A percentile compares a stretch with the other conserved stretches of the same genome.
phyloP scores from a whole-genome alignment of 2,888 invertebrate species.

The Papilio demoleus region DNA sequence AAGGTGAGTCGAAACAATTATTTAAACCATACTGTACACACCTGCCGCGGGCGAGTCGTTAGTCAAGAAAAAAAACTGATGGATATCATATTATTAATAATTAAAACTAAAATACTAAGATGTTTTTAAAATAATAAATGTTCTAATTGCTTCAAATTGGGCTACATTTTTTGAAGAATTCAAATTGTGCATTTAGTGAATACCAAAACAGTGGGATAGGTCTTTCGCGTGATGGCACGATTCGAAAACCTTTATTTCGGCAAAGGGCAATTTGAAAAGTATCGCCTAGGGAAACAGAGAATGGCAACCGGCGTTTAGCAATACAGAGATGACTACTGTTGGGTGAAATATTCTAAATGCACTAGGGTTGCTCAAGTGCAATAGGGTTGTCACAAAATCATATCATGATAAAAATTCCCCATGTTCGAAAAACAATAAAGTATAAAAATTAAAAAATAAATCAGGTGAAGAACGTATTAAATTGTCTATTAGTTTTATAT shows the following conservation, averaged over 20 bases:
- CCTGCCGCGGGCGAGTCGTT: constrained; percentile 48
- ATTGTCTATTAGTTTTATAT: too few relatives aligned
- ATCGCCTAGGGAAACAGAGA: constrained; percentile 65
- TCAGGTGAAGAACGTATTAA: too few relatives aligned
- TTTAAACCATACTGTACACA: constrained; percentile 57
- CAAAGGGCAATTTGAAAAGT: constrained; percentile 52
- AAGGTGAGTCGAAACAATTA: constrained; percentile 51
- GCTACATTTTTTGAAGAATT: constrained; percentile 16
- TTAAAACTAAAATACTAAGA: background rate
- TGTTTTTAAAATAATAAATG: background rate
- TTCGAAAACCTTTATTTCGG: constrained; percentile 49
- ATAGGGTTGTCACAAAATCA: background rate
- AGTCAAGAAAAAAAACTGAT: constrained; percentile 43
- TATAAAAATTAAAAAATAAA: too few relatives aligned
- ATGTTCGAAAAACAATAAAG: too few relatives aligned
- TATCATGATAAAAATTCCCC: too few relatives aligned
- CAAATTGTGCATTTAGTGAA: constrained; percentile 30
- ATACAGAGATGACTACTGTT: constrained; percentile 65
- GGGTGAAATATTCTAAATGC: constrained; percentile 49
- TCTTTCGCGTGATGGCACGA: constrained; percentile 48
- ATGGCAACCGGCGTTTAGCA: constrained; percentile 66
- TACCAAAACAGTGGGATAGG: constrained; percentile 37
- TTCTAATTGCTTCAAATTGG: background rate
- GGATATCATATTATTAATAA: background rate
- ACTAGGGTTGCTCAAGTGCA: constrained; percentile 41